Conservation (phyloP, 2,888 invertebrate species). For the Drosophila parthenogenetica region DNA sequence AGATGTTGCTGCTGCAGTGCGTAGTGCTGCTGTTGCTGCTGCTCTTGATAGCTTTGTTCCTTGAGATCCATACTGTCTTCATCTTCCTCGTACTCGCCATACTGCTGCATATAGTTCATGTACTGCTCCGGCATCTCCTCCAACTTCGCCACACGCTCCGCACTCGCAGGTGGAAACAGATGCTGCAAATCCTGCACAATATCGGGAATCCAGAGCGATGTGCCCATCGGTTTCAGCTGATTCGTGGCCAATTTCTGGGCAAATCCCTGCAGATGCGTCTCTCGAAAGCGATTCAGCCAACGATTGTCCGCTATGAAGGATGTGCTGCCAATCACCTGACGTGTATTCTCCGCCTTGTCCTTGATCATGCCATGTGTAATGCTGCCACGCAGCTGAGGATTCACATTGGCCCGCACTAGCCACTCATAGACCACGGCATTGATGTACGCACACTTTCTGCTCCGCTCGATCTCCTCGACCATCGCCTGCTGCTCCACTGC, state of each 20-base stretch:
- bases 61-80: constrained; percentile 77
- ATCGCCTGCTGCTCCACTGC: constrained; percentile 81
- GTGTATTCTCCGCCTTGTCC: constrained; percentile 81
- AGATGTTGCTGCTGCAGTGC: constrained; percentile 69
- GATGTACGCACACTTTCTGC: constrained; percentile 82
- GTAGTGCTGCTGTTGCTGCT: constrained; percentile 73
- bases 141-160: constrained; percentile 79
- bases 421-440: constrained; percentile 84
- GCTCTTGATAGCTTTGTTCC: constrained; percentile 73
- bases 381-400: constrained; percentile 82
- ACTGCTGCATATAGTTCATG: constrained; percentile 82
- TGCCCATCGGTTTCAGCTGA: constrained; percentile 80
- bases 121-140: constrained; percentile 83
- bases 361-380: constrained; percentile 83
- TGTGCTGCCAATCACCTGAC: constrained; percentile 79
- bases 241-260: constrained; percentile 81
- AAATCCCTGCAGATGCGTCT: constrained; percentile 80
- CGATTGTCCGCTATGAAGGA: constrained; percentile 82
- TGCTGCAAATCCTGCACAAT: constrained; percentile 82
- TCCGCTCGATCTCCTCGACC: constrained; percentile 82
- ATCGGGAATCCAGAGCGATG: constrained; percentile 81
- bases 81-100: constrained; percentile 82
- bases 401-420: constrained; percentile 82
- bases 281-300: constrained; percentile 83
- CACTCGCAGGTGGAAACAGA: constrained; percentile 80